A percentile compares a stretch with the other conserved stretches of the same genome.
phyloP scores from a whole-genome alignment of 2,113 vertebrate species.

The Ailuropoda melanoleuca region DNA sequence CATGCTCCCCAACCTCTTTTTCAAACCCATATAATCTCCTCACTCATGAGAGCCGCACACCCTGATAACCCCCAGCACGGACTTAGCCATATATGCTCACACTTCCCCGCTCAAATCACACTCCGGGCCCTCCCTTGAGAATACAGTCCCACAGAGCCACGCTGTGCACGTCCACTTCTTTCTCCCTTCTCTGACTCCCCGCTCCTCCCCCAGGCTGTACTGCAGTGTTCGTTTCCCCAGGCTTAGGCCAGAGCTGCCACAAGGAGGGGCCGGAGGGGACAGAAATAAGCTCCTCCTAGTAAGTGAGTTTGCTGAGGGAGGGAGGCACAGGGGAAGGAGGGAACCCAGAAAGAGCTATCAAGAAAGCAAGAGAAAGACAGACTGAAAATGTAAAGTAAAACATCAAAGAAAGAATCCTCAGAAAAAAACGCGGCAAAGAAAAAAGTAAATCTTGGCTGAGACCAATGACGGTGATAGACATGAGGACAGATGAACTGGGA shows the following conservation, averaged over 20 bases:
- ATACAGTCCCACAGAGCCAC: rapidly evolving
- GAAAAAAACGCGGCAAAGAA: background rate
- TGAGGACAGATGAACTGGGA: background rate
- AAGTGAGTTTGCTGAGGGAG: background rate
- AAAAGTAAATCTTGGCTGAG: background rate
- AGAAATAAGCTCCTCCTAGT: background rate
- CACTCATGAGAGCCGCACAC: background rate
- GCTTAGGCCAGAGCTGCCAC: background rate
- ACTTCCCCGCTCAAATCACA: background rate
- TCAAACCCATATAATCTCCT: slow-evolving; percentile 8
- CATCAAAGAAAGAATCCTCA: background rate
- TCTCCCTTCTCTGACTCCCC: background rate
- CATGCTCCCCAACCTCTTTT: background rate
- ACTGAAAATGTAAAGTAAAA: background rate
- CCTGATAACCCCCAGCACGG: background rate
- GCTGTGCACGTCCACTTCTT: rapidly evolving
- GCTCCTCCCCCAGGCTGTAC: background rate
- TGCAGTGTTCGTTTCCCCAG: background rate
- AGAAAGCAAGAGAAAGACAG: background rate
- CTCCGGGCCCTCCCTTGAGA: background rate
- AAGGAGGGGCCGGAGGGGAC: background rate
- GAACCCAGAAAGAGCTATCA: background rate
- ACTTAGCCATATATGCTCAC: background rate
- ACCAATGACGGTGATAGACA: background rate
- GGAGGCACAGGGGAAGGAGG: background rate